Evolutionary conservation across 2,888 invertebrate species (phyloP), one percentile per base, ranked within the genome.

Genomic region (Schizotus pectinicornis): DNA sequence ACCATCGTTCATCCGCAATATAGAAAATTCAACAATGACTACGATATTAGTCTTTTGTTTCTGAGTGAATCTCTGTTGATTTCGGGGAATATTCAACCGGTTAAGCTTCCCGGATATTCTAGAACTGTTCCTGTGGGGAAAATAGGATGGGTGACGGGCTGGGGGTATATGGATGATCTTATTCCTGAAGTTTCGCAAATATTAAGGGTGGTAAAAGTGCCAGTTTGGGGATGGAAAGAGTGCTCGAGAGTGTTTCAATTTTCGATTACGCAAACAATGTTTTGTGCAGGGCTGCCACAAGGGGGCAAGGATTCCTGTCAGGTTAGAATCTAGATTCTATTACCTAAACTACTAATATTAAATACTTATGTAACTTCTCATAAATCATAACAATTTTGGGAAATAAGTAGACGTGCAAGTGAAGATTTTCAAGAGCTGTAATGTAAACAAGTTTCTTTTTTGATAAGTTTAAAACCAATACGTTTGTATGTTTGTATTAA

Each of bases 221-320:
- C 47, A 33, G 43, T 43, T 2, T 12, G 22, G 37, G 11, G 11
- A n/a, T 12, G 33, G 36, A n/a, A 41, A 11, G 12, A 34, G 8
- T 57, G 57, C 14, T n/a, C n/a, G 32, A 35, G n/a, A 8, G 6
- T 3, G 39, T 47, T 30, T 58, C n/a, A n/a, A 53, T 41, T 12
- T 6, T 3, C 1, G 36, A 3, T 53, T 1, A 58, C 58, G 9
- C 9, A 14, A 31, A 53, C 53, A 22, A 42, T 48, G 35, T 58
- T 58, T 8, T 58, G 58, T 43, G 58, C 58, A 7, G 58, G 58
- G 33, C 48, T 14, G n/a, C 7, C 31, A 3, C 1, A 48, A 12
- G 48, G 55, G 14, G 55, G 55, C 8, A 39, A 32, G 12, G 58
- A 58, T 43, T 12, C 58, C 7, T 58, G 58, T 36, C 32, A 47